A percentile compares a stretch with the other conserved stretches of the same genome.
Evolutionary conservation across 2,113 vertebrate species (phyloP).

Genomic region (Bubo blakistoni): DNA sequence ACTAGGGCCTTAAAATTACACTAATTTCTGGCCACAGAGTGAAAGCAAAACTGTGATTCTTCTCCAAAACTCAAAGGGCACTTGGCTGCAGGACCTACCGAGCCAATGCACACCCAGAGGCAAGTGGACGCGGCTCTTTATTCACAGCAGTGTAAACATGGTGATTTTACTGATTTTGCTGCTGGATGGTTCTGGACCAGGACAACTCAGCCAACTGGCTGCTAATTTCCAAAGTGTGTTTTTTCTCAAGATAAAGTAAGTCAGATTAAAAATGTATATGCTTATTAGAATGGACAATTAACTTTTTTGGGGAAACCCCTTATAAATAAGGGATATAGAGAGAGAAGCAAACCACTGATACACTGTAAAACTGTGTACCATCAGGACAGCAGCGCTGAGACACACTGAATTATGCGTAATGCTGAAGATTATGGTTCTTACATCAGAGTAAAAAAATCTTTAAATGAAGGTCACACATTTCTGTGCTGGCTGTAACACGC

Average conservation of each 20-base stretch:
- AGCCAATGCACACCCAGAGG: neutral
- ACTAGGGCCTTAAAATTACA: neutral
- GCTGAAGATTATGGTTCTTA: neutral
- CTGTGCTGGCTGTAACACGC: neutral
- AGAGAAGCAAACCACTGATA: neutral
- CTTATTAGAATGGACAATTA: neutral
- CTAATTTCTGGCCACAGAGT: neutral
- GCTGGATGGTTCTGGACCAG: neutral
- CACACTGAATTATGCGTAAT: accelerated
- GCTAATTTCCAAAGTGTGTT: neutral
- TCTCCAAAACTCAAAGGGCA: neutral
- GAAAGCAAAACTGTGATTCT: neutral
- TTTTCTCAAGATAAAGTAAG: neutral
- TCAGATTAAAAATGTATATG: neutral
- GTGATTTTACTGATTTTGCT: neutral
- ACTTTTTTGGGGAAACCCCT: neutral
- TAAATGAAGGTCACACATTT: neutral
- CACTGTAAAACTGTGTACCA: neutral
- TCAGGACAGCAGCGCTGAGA: accelerated
- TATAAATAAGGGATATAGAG: neutral
- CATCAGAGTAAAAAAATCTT: neutral
- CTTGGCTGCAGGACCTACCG: neutral
- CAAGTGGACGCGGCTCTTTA: accelerated
- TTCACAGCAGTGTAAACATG: neutral
- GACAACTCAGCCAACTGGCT: neutral